These are phyloP conservation scores for Drosophila paramelanica DNA, from an alignment of 2,888 invertebrate genomes.

Conservation along the genomic window DNA sequence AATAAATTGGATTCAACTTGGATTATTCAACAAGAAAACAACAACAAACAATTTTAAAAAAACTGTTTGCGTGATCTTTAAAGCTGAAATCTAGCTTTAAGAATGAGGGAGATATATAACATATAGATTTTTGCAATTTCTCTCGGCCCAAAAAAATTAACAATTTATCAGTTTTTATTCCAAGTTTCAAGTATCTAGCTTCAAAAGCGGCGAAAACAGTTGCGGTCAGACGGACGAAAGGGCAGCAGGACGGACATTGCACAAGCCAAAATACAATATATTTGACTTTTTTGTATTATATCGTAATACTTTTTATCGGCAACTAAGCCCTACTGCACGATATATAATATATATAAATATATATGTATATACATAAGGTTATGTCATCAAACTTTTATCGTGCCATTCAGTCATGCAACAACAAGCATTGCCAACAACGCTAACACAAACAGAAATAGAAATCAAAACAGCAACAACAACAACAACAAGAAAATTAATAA, in stretches of 20 bases:
- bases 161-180: too few species aligned
- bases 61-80: too few species aligned
- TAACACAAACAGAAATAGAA: slow-evolving; percentile 25
- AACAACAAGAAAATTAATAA: background rate
- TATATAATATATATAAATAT: background rate
- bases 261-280: slow-evolving; percentile 11
- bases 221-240: too few species aligned
- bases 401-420: slow-evolving; percentile 61
- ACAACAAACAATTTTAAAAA: too few species aligned
- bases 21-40: too few species aligned
- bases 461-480: slow-evolving; percentile 12
- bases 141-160: too few species aligned
- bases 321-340: slow-evolving; percentile 23
- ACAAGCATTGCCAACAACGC: slow-evolving; percentile 28
- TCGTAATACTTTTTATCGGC: slow-evolving; percentile 42
- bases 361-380: slow-evolving; percentile 31
- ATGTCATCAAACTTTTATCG: slow-evolving; percentile 58
- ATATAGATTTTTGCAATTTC: too few species aligned
- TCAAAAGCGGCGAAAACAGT: too few species aligned
- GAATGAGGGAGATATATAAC: background rate
- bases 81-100: too few species aligned
- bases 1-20: too few species aligned
- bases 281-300: slow-evolving; percentile 27
- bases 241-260: too few species aligned
- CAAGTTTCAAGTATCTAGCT: too few species aligned